phyloP scores from a whole-genome alignment of 2,888 invertebrate genomes.

The Temnothorax ravouxi region DNA sequence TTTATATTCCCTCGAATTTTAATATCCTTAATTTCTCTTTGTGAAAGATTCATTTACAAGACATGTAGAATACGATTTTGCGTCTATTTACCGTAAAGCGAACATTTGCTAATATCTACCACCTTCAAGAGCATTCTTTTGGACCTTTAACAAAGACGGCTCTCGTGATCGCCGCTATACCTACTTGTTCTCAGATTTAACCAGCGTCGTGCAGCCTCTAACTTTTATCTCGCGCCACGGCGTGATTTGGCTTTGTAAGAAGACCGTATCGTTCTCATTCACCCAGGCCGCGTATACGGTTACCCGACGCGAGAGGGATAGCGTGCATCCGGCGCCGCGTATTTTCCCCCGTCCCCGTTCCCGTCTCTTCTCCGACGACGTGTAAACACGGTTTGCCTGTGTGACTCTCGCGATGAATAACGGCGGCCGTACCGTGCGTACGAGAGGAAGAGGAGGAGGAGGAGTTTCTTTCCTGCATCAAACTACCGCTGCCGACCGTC shows the following conservation, averaged over 20 bases:
- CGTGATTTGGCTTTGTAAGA: constrained; percentile 39
- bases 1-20: neutral
- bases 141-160: constrained; percentile 16
- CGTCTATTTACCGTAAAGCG: neutral
- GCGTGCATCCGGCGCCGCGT: constrained; percentile 19
- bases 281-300: constrained; percentile 22
- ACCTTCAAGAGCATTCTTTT: neutral
- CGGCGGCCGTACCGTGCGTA: neutral
- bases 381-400: constrained; percentile 52
- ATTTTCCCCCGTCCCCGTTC: constrained; percentile 20
- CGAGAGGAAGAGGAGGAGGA: neutral
- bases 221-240: constrained; percentile 13
- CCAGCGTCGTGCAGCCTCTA: constrained; percentile 8
- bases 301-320: constrained; percentile 33
- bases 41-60: neutral
- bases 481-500: neutral
- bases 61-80: neutral
- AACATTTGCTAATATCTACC: neutral
- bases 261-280: constrained; percentile 45
- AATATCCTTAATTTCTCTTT: neutral
- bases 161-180: constrained; percentile 19
- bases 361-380: neutral
- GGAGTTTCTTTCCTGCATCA: constrained; percentile 18
- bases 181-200: constrained; percentile 29
- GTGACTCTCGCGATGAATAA: constrained; percentile 48